These are phyloP conservation scores for Lindbergichthys nudifrons DNA, from an alignment of 2,797 vertebrate genomes.

Conservation along the genomic window DNA sequence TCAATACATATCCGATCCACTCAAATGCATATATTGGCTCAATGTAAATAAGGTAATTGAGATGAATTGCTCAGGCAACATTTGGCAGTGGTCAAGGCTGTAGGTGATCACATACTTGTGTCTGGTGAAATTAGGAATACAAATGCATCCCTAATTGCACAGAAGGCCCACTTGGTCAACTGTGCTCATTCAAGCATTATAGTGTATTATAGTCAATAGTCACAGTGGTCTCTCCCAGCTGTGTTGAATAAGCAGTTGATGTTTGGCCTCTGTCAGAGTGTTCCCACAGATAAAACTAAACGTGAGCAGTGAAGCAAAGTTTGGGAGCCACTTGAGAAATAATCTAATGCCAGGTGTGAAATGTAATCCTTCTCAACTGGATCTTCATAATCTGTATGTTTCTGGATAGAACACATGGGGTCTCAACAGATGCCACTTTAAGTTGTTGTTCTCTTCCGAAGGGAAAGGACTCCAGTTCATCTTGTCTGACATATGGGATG, in stretches of 20 bases:
- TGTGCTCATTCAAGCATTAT: neutral
- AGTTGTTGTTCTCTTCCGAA: constrained; percentile 17
- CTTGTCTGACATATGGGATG: constrained; percentile 59
- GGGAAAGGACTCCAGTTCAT: constrained; percentile 43
- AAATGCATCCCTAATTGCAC: neutral
- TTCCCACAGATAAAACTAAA: neutral
- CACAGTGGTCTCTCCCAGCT: neutral
- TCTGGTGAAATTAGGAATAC: neutral
- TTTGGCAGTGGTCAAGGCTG: neutral
- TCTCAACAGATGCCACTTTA: constrained; percentile 17
- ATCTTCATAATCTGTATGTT: neutral
- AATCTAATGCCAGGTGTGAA: constrained; percentile 10
- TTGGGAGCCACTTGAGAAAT: neutral
- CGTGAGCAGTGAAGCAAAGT: constrained; percentile 7
- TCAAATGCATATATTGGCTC: neutral
- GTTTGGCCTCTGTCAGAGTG: constrained; percentile 9
- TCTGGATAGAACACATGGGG: constrained; percentile 8
- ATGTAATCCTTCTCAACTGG: neutral
- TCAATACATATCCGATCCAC: neutral
- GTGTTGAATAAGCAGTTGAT: neutral
- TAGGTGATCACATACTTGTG: neutral
- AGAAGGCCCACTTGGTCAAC: neutral
- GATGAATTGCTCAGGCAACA: neutral
- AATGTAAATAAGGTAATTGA: neutral
- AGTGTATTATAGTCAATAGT: neutral